phyloP scores from a whole-genome alignment of 2,888 invertebrate species.

The Ferrisia virgata region DNA sequence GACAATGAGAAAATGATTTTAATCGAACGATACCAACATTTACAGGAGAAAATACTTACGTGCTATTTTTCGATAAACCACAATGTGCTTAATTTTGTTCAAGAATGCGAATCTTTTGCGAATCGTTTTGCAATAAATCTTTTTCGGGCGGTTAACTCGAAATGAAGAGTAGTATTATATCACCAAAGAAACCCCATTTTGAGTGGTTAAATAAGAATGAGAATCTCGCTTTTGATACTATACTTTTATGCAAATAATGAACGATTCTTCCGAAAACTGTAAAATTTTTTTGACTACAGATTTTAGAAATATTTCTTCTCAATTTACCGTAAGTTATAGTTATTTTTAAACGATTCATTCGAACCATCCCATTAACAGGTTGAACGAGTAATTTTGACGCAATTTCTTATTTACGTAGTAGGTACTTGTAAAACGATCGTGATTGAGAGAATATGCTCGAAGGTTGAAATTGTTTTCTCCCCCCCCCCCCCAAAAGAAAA shows the following conservation, averaged over 20 bases:
- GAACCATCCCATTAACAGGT: background rate
- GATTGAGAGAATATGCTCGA: background rate
- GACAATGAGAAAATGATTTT: no score
- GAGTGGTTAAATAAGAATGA: background rate
- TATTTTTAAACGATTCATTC: background rate
- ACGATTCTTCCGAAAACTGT: background rate
- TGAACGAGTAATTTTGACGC: background rate
- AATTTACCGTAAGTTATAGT: background rate
- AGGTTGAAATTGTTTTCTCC: background rate
- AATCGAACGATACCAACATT: no score
- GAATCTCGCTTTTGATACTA: background rate
- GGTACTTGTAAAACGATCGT: background rate
- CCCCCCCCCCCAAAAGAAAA: no score
- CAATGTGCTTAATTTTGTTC: background rate
- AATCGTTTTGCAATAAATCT: background rate
- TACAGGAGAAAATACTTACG: no score
- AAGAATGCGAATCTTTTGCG: background rate
- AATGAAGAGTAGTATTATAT: background rate
- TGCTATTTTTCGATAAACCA: background rate
- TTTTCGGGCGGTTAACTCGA: constrained; percentile 9
- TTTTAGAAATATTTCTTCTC: background rate
- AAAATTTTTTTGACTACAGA: background rate
- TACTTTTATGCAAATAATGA: constrained; percentile 5
- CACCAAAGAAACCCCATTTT: background rate
- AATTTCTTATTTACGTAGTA: background rate